A percentile compares a stretch with the other conserved stretches of the same genome.
Evolutionary conservation across 2,113 vertebrate genomes (phyloP).

Genomic region (Amazona vittata): DNA sequence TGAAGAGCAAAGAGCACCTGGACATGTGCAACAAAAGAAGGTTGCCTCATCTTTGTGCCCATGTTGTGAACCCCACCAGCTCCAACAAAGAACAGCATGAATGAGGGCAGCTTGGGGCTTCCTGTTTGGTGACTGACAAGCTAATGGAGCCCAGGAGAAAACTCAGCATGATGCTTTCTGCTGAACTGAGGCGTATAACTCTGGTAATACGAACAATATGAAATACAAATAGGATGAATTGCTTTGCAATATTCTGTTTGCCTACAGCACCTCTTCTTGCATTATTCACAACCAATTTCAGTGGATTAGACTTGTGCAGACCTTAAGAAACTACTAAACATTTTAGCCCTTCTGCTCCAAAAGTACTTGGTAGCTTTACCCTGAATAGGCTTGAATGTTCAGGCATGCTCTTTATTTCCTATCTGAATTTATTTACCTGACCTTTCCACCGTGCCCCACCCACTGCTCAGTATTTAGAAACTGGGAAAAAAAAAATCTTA

Average conservation of each 20-base stretch:
- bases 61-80: not conserved
- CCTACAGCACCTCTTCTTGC: not conserved
- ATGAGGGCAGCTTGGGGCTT: not conserved
- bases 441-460: not conserved
- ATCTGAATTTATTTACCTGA: not conserved
- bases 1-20: constrained; percentile 26
- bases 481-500: accelerated
- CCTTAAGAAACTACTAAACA: not conserved
- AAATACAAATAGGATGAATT: not conserved
- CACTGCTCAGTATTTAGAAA: not conserved
- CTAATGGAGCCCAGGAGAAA: not conserved
- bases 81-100: not conserved
- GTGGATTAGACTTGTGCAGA: not conserved
- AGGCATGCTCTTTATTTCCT: not conserved
- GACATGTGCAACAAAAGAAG: not conserved
- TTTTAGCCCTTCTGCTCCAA: not conserved
- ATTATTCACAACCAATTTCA: not conserved
- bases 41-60: not conserved
- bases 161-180: not conserved
- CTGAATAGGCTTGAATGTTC: not conserved
- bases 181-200: not conserved
- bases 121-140: not conserved
- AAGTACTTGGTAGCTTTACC: not conserved
- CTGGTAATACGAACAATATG: not conserved
- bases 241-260: not conserved